Conservation (phyloP, 30 jellyfish, hydroid and myxozoan genomes). For the Pelagia noctiluca region DNA sequence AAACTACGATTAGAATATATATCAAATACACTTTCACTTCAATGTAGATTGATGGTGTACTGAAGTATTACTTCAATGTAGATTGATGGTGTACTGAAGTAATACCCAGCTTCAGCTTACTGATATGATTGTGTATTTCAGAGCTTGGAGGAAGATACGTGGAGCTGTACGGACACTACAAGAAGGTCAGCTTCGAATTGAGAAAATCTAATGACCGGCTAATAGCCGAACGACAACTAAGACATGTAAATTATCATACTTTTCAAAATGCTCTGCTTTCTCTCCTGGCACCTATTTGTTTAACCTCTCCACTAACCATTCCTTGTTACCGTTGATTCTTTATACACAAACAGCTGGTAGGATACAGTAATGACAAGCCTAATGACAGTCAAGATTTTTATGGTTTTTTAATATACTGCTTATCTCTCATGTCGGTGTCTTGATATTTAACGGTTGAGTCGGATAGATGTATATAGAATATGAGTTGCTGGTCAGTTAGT, state of each 20-base stretch:
- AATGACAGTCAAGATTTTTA: too few relatives aligned
- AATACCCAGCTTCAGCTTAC: not conserved
- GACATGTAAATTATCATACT: slow-evolving; percentile 74
- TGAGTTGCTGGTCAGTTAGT: too few relatives aligned
- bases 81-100: not conserved
- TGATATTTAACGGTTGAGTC: too few relatives aligned
- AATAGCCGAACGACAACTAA: slow-evolving; percentile 70
- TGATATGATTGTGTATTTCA: slow-evolving; percentile 9
- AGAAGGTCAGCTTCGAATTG: slow-evolving; percentile 83
- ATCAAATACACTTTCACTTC: too few relatives aligned
- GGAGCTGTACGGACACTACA: slow-evolving; percentile 73
- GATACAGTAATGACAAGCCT: too few relatives aligned
- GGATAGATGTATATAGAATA: too few relatives aligned
- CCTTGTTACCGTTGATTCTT: not conserved
- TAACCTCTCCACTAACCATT: not conserved
- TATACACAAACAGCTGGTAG: too few relatives aligned
- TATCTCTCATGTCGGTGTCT: too few relatives aligned
- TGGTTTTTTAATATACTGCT: too few relatives aligned
- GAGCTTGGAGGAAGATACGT: slow-evolving; percentile 85
- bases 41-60: not conserved
- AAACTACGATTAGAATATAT: too few relatives aligned
- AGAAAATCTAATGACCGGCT: slow-evolving; percentile 81
- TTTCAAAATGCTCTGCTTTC: slow-evolving; percentile 22
- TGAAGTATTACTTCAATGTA: not conserved
- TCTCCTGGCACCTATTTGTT: not conserved